These are phyloP conservation scores for Rhynchonycteris naso DNA, from an alignment of 2,797 vertebrate genomes.

Conservation along the genomic window DNA sequence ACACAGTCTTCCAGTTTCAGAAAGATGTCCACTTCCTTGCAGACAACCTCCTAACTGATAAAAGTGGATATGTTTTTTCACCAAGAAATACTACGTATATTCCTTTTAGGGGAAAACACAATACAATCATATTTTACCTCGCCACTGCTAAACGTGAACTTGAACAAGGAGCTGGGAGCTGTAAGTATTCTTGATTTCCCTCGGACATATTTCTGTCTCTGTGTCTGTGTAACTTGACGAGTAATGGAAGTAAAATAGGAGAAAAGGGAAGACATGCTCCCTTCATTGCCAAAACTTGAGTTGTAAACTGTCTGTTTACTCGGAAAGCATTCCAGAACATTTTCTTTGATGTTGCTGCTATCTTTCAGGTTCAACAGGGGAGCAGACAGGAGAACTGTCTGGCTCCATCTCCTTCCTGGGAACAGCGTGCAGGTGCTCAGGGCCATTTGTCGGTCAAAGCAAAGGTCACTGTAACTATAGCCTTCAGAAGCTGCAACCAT, in stretches of 20 bases:
- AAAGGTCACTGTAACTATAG: conserved; percentile 39
- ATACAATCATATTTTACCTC: not conserved
- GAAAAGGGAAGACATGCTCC: not conserved
- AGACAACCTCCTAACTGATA: not conserved
- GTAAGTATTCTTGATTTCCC: not conserved
- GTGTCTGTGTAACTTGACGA: not conserved
- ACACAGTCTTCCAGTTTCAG: not conserved
- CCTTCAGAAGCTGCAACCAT: conserved; percentile 35
- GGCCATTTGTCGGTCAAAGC: conserved; percentile 62
- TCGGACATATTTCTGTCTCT: not conserved
- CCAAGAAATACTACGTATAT: not conserved
- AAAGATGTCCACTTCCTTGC: not conserved
- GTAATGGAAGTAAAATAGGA: not conserved
- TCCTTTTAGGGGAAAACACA: not conserved
- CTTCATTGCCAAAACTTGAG: not conserved
- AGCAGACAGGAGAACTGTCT: conserved; percentile 26
- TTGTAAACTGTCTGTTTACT: not conserved
- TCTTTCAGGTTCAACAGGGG: not conserved
- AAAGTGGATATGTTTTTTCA: not conserved
- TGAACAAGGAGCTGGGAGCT: not conserved
- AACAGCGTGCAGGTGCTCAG: not conserved
- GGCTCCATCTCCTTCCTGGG: not conserved
- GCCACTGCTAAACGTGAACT: not conserved
- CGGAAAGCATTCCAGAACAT: not conserved
- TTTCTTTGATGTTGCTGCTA: not conserved